Base-by-base conservation (phyloP, 2,797 vertebrate genomes). In the Liparis tanakae region DNA sequence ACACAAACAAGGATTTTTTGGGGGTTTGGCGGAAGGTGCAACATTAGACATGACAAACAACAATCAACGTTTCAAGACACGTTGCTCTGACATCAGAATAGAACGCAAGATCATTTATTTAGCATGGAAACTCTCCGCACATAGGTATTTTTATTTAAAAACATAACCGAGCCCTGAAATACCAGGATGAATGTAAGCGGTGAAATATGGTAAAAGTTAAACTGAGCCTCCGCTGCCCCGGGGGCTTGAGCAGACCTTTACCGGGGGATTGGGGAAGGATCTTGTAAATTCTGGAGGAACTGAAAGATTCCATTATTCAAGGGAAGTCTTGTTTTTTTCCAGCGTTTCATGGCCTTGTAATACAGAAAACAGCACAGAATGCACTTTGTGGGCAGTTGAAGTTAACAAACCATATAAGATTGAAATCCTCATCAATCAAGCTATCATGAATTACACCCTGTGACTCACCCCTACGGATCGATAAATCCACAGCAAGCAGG, bases 381-480 rank as follows among this genome's bases (percentile, higher is more conserved):
- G 91, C 90, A 94, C 88, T 94, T 94, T 91, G 89, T 87, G 88
- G 89, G 89, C 87, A 93, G 88, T 85, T 87, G 91, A 91, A 92
- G 91, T 90, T 92, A 93, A 92, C 92, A 93, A 93, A 94, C 87
- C 91, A 90, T 92, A 92, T 78, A 93, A 90, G 92, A 92, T 92
- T 92, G 91, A 92, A 93, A 91, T 94, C 90, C 92, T 93, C 93
- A 95, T 94, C 93, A 94, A 94, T 95, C 93, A 93, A 91, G 86
- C 88, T 87, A 91, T 93, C 91, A 92, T 93, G 92, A 94, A 93
- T 94, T 93, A 94, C 91, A 92, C 88, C 90, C 91, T 90, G 89
- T 93, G 92, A 93, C 90, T 93, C 91, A 91, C 91, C 92, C 92
- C 90, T 85, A 72, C 62, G 79, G 91, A 95, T 95, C 93, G 85